Base-by-base conservation (phyloP, 2,113 vertebrate genomes). In the Cranoglanis bouderius region DNA sequence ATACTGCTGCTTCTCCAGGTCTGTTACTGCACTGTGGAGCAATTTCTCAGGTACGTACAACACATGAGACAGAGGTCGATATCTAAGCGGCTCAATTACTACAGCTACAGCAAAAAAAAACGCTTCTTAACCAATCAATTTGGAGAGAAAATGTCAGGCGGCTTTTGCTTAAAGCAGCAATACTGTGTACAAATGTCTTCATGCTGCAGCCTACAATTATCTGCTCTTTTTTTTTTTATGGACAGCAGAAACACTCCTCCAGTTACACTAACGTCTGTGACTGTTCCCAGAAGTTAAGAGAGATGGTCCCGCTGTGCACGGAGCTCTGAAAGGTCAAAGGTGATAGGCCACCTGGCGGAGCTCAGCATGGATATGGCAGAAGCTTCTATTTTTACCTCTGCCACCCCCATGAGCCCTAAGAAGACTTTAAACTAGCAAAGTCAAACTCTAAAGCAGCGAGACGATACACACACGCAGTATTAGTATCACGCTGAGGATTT, bases 251-350 rank as follows among this genome's bases (percentile, higher is more conserved):
- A 78, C 24, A 49, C 38, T 9, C 51, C 83, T 86, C 49, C 70
- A 65, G 57, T 80, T 85, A 82, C 84, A 85, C 55, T 85, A 63
- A 32, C 6, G n/a, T 16, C 38, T 49, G 59, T 3, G 87, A 85
- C 21, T 14, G 32, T 86, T 84, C 19, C 81, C 85, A 86, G 49
- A 88, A 90, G 87, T 86, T 88, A 88, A 91, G 65, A 77, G 67
- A 90, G 78, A 72, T 38, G 29, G 38, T 43, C 61, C 51, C 65
- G 85, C 91, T 88, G 82, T 63, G 74, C 85, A 63, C 26, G 35
- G 26, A 82, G 87, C 84, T 61, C 61, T 6, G 32, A 67, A 29
- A 88, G 59, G 85, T 89, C 89, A 80, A 84, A 90, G 85, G 83
- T 86, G 55, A 83, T 53, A 18, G 61, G 49, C 40, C 75, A 85